A percentile compares a stretch with the other conserved stretches of the same genome.
phyloP scores from a whole-genome alignment of 1,140 invertebrate species.

The Prorops nasuta region DNA sequence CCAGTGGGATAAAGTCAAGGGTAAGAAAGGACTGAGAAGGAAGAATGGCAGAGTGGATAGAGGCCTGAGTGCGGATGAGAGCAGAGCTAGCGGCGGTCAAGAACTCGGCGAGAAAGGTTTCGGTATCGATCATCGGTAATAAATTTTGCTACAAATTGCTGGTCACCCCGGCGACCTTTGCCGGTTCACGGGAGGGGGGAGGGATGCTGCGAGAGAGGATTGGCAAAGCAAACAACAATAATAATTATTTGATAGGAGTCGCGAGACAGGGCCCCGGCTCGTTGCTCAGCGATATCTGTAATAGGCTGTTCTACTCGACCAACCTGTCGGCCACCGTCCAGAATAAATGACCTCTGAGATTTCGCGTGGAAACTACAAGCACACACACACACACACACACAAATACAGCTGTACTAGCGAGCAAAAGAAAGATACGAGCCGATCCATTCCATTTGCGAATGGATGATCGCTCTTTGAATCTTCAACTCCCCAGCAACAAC shows the following conservation, averaged over 20 bases:
- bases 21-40: no score
- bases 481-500: no score
- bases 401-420: no score
- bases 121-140: conserved; percentile 54
- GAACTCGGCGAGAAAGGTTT: no score
- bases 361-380: conserved; percentile 26
- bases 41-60: no score
- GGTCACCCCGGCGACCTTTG: conserved; percentile 32
- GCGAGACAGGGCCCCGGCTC: conserved; percentile 1
- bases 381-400: no score
- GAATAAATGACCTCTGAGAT: conserved; percentile 53
- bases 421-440: no score
- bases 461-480: no score
- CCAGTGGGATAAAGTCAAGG: no score
- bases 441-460: no score
- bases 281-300: conserved; percentile 44
- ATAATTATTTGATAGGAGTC: conserved; percentile 52
- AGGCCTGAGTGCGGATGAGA: no score
- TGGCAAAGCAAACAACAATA: conserved; percentile 55
- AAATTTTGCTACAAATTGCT: conserved; percentile 51
- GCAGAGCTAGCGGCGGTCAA: no score
- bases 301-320: conserved; percentile 52
- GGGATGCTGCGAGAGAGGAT: conserved; percentile 11
- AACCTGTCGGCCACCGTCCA: conserved; percentile 42
- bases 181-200: background rate